Conservation (phyloP, 35 echinoderm and acorn worm species). For the Heliocidaris erythrogramma region DNA sequence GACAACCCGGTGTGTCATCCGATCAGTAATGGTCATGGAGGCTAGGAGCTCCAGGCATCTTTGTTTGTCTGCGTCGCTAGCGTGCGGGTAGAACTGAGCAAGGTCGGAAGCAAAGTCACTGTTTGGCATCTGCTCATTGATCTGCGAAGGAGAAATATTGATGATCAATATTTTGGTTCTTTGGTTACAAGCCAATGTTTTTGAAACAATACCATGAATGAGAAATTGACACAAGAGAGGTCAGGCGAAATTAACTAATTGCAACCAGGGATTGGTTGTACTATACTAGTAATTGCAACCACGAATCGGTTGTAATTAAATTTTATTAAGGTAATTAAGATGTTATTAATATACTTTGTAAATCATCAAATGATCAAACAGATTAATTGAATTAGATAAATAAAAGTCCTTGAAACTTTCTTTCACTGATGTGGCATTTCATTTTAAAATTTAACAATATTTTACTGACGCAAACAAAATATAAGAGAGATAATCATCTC, state of each 20-base stretch:
- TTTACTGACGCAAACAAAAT: neutral
- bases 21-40: conserved; percentile 53
- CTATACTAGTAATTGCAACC: neutral
- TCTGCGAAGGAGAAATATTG: conserved; percentile 42
- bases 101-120: conserved; percentile 68
- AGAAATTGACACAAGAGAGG: neutral
- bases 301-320: too few species aligned
- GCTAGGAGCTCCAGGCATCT: conserved; percentile 79
- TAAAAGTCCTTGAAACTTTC: too few species aligned
- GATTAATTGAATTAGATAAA: too few species aligned
- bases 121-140: conserved; percentile 60
- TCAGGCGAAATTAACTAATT: neutral
- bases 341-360: too few species aligned
- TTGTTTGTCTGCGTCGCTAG: conserved; percentile 60
- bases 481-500: neutral
- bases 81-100: conserved; percentile 76
- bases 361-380: too few species aligned
- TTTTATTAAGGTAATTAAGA: too few species aligned
- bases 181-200: neutral
- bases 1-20: conserved; percentile 37
- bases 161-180: neutral
- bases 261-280: neutral
- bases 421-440: too few species aligned
- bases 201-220: neutral
- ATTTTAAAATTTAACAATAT: neutral